These are phyloP conservation scores for Halictus quadricinctus DNA, from an alignment of 2,888 invertebrate species.

Conservation along the genomic window DNA sequence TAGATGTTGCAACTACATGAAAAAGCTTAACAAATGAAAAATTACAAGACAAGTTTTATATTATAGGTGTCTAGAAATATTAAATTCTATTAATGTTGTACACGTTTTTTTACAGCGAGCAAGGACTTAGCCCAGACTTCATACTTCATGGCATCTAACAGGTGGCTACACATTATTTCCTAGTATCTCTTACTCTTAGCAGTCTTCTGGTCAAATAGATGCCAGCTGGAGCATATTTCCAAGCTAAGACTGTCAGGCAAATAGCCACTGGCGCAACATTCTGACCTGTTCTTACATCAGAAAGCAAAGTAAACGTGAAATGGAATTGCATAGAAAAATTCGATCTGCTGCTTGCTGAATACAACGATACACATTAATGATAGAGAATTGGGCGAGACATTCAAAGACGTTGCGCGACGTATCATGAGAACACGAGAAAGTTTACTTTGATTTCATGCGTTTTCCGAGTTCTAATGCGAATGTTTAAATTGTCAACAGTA, in stretches of 20 bases:
- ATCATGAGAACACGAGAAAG: conserved; percentile 25
- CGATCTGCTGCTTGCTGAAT: not conserved
- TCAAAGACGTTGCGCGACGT: not conserved
- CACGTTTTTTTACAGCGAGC: conserved; percentile 86
- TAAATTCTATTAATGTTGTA: conserved; percentile 17
- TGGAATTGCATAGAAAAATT: conserved; percentile 6
- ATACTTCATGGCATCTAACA: conserved; percentile 99
- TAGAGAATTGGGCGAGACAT: not conserved
- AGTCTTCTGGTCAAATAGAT: conserved; percentile 71
- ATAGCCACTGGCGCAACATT: conserved; percentile 71
- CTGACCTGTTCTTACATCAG: conserved; percentile 53
- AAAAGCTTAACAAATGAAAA: not conserved
- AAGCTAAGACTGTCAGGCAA: conserved; percentile 67
- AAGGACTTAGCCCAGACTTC: conserved; percentile 99
- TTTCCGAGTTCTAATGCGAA: conserved; percentile 42
- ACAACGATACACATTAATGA: not conserved
- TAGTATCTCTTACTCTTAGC: conserved; percentile 72
- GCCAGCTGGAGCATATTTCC: conserved; percentile 67
- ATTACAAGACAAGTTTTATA: not conserved
- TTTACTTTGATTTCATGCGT: conserved; percentile 61
- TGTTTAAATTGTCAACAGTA: conserved; percentile 55
- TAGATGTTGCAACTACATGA: not conserved
- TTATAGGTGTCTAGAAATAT: not conserved
- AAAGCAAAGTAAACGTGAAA: conserved; percentile 62
- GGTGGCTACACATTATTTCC: conserved; percentile 84